Evolutionary conservation across 2,113 vertebrate genomes (phyloP).

Genomic region (Dromas ardeola): DNA sequence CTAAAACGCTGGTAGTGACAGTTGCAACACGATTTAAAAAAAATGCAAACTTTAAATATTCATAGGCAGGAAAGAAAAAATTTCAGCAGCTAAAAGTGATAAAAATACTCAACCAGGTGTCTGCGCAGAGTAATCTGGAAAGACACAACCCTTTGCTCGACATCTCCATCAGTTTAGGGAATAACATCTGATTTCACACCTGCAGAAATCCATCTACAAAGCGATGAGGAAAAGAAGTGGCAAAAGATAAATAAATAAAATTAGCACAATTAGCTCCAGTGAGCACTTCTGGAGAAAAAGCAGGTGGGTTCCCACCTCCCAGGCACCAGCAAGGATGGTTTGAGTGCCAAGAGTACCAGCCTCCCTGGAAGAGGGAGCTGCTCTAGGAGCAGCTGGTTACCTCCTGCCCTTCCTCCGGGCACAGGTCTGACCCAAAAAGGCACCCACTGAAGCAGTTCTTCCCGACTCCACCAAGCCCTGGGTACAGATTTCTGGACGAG

Average conservation of each 20-base stretch:
- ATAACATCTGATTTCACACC: conserved; percentile 9
- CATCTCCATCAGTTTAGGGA: not conserved
- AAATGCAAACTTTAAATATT: not conserved
- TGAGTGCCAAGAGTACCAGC: not conserved
- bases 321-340: not conserved
- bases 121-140: not conserved
- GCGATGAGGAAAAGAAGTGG: not conserved
- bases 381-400: not conserved
- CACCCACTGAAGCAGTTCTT: not conserved
- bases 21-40: not conserved
- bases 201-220: conserved; percentile 1
- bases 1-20: not conserved
- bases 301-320: not conserved
- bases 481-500: not conserved
- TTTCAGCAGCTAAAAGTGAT: not conserved
- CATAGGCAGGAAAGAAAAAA: not conserved
- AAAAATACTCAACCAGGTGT: not conserved
- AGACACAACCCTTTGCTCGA: not conserved
- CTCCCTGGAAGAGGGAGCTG: not conserved
- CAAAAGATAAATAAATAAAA: not conserved
- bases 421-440: not conserved
- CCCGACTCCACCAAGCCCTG: not conserved
- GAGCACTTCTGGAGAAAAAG: not conserved
- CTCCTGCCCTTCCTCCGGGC: not conserved
- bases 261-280: not conserved